Evolutionary conservation across 2,888 invertebrate species (phyloP).

Genomic region (Chouioia cunea): DNA sequence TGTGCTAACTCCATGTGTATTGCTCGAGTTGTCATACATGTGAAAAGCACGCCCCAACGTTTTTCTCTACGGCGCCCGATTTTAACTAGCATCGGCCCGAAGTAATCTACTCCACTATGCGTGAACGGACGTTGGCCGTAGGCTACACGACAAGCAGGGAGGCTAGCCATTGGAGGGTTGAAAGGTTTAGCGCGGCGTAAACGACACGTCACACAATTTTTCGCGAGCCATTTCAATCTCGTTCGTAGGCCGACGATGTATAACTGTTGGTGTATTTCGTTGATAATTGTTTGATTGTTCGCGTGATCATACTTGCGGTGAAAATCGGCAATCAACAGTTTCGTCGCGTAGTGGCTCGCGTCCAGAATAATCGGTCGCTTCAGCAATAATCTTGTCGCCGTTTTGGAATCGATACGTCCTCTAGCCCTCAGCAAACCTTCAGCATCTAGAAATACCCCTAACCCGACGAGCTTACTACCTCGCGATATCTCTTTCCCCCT

Average conservation of each 20-base stretch:
- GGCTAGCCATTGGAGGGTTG: background rate
- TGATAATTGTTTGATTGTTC: slow-evolving; percentile 17
- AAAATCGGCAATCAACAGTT: background rate
- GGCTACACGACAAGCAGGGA: background rate
- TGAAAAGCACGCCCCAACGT: slow-evolving; percentile 50
- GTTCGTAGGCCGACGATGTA: background rate
- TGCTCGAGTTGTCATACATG: slow-evolving; percentile 48
- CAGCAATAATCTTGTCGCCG: background rate
- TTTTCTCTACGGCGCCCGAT: slow-evolving; percentile 43
- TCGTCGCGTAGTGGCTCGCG: background rate
- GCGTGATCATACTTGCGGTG: slow-evolving; percentile 6
- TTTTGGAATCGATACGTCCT: background rate
- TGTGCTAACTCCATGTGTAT: slow-evolving; percentile 48
- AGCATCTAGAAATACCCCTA: background rate
- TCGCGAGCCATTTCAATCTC: background rate
- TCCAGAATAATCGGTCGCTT: slow-evolving; percentile 1
- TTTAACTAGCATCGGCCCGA: slow-evolving; percentile 8
- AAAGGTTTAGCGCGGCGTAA: background rate
- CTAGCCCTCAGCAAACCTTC: background rate
- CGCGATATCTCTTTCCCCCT: background rate
- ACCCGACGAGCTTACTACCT: too few relatives aligned
- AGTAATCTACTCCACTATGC: slow-evolving; percentile 15
- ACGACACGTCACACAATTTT: background rate
- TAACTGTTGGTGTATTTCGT: slow-evolving; percentile 1
- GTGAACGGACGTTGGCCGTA: background rate